Evolutionary conservation across 2,113 vertebrate genomes (phyloP).

Genomic region (Taxidea taxus): DNA sequence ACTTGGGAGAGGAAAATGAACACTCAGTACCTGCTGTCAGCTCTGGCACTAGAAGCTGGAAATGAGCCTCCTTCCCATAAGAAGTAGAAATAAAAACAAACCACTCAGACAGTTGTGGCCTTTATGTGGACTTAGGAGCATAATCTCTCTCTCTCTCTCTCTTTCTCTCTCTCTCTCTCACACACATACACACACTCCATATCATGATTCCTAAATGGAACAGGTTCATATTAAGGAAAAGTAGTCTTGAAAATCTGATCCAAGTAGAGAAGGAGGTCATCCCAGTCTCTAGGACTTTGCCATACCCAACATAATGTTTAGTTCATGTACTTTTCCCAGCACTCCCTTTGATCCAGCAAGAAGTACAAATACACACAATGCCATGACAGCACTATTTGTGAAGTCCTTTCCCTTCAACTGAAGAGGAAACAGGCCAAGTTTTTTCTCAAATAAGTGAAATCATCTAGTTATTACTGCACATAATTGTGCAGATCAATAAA

Average conservation of each 20-base stretch:
- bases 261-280: neutral
- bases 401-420: neutral
- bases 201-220: neutral
- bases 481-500: neutral
- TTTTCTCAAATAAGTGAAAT: neutral
- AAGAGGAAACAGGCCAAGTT: neutral
- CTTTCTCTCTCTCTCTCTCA: too few species aligned
- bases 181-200: neutral
- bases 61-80: slow-evolving; percentile 24
- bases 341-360: neutral
- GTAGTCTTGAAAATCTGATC: slow-evolving; percentile 1
- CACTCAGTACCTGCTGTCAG: slow-evolving; percentile 27
- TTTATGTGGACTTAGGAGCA: neutral
- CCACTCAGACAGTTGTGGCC: neutral
- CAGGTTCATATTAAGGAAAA: neutral
- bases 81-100: slow-evolving; percentile 50
- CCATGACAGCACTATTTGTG: neutral
- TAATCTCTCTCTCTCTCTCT: too few species aligned
- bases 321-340: neutral
- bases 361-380: neutral
- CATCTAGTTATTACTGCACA: neutral
- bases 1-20: slow-evolving; percentile 8
- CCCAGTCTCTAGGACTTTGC: neutral
- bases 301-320: neutral
- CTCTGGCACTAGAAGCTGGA: neutral